Evolutionary conservation across 2,797 vertebrate species (phyloP).

Genomic region (Thaleichthys pacificus): DNA sequence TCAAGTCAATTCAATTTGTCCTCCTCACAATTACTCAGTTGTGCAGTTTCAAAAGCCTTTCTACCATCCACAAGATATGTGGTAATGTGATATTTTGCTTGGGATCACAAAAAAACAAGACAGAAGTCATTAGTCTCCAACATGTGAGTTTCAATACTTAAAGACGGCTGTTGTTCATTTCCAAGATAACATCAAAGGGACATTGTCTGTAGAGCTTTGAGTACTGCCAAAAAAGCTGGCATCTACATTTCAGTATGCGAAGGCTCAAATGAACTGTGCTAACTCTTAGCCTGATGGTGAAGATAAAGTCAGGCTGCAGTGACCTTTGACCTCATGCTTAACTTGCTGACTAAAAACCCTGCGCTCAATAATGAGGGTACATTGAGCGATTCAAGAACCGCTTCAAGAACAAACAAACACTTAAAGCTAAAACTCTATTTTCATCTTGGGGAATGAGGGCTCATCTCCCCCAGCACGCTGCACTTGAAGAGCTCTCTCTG

Average conservation of each 20-base stretch:
- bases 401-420: too few relatives aligned
- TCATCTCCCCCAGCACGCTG: neutral
- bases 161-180: too few relatives aligned
- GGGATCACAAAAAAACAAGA: too few relatives aligned
- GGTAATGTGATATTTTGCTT: too few relatives aligned
- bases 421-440: neutral
- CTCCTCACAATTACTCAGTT: slow-evolving; percentile 64
- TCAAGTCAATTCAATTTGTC: slow-evolving; percentile 57
- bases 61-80: too few relatives aligned
- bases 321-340: neutral
- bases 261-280: neutral
- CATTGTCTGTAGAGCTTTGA: too few relatives aligned
- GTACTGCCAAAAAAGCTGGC: too few relatives aligned
- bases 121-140: too few relatives aligned
- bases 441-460: neutral
- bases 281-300: neutral
- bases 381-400: neutral
- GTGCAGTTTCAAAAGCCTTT: slow-evolving; percentile 57
- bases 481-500: neutral
- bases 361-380: neutral
- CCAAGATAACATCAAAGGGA: too few relatives aligned
- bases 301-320: neutral
- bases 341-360: neutral
- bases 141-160: too few relatives aligned
- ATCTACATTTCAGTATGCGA: too few relatives aligned